phyloP scores from a whole-genome alignment of 2,888 invertebrate species.

The Linnaemya tessellans region DNA sequence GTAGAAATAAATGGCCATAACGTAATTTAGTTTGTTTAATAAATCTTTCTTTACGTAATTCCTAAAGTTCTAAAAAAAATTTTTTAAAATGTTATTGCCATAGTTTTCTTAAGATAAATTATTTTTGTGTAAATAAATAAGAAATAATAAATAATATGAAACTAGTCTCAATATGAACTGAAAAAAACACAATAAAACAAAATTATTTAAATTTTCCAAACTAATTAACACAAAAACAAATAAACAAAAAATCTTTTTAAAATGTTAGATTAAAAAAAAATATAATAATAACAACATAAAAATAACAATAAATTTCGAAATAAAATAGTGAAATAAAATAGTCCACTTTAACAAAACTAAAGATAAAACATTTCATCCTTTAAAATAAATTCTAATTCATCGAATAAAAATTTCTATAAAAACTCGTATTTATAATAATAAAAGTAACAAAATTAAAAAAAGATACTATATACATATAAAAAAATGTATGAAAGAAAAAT shows the following conservation, averaged over 20 bases:
- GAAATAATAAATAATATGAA: neutral
- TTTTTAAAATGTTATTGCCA: conserved; percentile 12
- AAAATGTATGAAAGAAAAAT: conserved; percentile 43
- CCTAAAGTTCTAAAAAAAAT: neutral
- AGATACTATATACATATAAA: conserved; percentile 24
- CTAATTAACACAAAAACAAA: conserved; percentile 3
- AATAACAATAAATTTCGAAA: conserved; percentile 42
- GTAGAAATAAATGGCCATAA: conserved; percentile 24
- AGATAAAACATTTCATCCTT: conserved; percentile 8
- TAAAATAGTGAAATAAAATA: conserved; percentile 39
- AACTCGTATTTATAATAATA: conserved; percentile 28
- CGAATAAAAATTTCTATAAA: conserved; percentile 70
- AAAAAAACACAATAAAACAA: conserved; percentile 16
- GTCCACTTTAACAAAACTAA: conserved; percentile 50
- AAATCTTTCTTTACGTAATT: neutral
- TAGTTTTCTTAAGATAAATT: conserved; percentile 19
- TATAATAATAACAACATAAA: conserved; percentile 11
- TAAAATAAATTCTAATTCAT: conserved; percentile 58
- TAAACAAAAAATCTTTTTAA: conserved; percentile 31
- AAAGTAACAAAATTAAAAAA: conserved; percentile 42
- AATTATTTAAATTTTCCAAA: conserved; percentile 39
- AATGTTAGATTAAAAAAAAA: conserved; percentile 17
- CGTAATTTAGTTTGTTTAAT: neutral
- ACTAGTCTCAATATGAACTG: neutral
- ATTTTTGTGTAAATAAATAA: conserved; percentile 40